These are phyloP conservation scores for Drosophila arawakana DNA, from an alignment of 1,140 invertebrate genomes.

Conservation along the genomic window DNA sequence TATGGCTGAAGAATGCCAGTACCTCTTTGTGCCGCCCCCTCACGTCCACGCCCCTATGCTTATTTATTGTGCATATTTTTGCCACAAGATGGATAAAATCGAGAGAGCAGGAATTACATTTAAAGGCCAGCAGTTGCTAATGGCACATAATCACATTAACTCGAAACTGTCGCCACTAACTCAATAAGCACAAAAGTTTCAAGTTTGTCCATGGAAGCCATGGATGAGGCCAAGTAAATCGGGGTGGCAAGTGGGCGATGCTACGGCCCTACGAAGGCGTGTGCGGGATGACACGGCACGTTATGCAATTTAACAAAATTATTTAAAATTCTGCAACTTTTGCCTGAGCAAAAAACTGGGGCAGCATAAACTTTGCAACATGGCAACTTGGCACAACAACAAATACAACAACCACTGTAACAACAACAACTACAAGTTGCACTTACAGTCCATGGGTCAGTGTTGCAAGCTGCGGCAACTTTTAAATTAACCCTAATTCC, in stretches of 20 bases:
- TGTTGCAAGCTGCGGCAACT: constrained; percentile 59
- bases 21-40: constrained; percentile 2
- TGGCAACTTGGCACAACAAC: constrained; percentile 43
- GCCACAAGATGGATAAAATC: constrained; percentile 11
- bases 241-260: background rate
- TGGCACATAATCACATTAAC: constrained; percentile 76
- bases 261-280: background rate
- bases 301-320: constrained; percentile 81
- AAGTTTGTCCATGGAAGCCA: constrained; percentile 34
- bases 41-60: constrained; percentile 11
- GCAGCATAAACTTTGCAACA: constrained; percentile 71
- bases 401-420: constrained; percentile 14
- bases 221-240: background rate
- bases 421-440: constrained; percentile 40
- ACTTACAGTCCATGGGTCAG: constrained; percentile 65
- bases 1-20: constrained; percentile 61
- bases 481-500: constrained; percentile 76
- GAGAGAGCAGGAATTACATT: constrained; percentile 29
- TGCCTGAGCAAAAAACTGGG: constrained; percentile 53
- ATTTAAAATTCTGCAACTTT: constrained; percentile 78
- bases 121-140: constrained; percentile 56
- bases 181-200: constrained; percentile 68
- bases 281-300: constrained; percentile 57
- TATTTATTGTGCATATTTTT: constrained; percentile 69
- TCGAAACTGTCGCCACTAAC: constrained; percentile 71